Evolutionary conservation across 2,113 vertebrate species (phyloP).

Genomic region (Cariama cristata): DNA sequence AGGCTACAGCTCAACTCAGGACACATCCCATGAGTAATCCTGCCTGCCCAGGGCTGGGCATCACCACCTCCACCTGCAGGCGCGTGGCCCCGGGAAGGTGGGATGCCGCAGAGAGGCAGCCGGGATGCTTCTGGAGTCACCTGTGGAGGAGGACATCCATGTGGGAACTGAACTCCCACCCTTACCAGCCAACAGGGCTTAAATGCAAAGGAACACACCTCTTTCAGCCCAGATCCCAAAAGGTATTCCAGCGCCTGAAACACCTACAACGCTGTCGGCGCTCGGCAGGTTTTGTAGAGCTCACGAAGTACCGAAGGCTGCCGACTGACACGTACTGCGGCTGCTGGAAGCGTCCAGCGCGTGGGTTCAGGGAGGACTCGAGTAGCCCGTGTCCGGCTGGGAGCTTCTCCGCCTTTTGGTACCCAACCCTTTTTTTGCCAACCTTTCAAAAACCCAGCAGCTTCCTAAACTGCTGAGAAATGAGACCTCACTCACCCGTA

Average conservation of each 20-base stretch:
- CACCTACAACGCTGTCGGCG: rapidly evolving
- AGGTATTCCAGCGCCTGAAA: neutral
- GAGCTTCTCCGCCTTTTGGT: rapidly evolving
- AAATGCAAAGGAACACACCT: rapidly evolving
- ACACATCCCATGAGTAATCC: neutral
- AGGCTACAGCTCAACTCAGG: neutral
- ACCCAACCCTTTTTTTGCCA: neutral
- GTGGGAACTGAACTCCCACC: neutral
- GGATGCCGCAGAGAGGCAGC: neutral
- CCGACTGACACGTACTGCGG: neutral
- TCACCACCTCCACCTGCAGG: neutral
- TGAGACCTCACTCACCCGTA: rapidly evolving
- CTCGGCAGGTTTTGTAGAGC: neutral
- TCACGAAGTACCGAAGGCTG: neutral
- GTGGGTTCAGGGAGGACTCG: neutral
- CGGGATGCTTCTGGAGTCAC: too few relatives aligned
- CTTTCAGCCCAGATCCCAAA: neutral
- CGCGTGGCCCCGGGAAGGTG: too few relatives aligned
- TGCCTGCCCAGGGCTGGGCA: too few relatives aligned
- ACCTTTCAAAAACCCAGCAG: neutral
- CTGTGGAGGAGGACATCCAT: neutral
- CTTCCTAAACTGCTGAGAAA: neutral
- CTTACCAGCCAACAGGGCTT: neutral
- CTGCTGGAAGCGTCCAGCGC: neutral
- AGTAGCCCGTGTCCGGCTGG: neutral